phyloP scores from a whole-genome alignment of 2,797 vertebrate species.

The Molothrus aeneus region DNA sequence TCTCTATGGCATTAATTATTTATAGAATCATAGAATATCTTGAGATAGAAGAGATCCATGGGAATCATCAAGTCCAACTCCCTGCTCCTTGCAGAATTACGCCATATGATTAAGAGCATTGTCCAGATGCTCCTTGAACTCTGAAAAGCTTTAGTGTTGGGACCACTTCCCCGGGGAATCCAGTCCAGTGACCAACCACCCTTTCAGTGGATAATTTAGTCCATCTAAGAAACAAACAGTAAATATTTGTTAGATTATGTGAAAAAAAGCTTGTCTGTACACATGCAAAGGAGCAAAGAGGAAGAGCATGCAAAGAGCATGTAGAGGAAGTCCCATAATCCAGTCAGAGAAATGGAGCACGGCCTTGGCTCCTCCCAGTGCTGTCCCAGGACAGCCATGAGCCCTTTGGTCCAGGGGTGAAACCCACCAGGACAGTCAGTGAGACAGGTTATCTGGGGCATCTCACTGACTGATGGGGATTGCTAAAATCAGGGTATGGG shows the following conservation, averaged over 20 bases:
- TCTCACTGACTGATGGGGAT: background rate
- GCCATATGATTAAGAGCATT: background rate
- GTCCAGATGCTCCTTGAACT: background rate
- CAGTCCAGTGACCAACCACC: background rate
- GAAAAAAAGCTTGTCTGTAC: background rate
- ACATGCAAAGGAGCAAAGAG: background rate
- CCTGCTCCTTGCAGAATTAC: background rate
- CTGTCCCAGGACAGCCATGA: background rate
- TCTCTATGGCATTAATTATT: background rate
- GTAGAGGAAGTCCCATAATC: background rate
- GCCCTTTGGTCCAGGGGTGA: background rate
- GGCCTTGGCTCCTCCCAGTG: accelerated
- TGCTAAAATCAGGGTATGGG: background rate
- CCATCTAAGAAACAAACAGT: background rate
- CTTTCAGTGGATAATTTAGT: background rate
- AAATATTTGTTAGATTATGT: background rate
- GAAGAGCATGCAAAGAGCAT: background rate
- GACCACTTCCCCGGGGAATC: background rate
- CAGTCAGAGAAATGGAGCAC: background rate
- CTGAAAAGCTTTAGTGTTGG: background rate
- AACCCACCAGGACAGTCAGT: background rate
- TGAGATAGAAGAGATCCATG: background rate
- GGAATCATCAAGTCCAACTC: background rate
- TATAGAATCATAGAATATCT: background rate
- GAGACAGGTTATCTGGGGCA: background rate